A percentile compares a stretch with the other conserved stretches of the same genome.
Conservation (phyloP, 2,888 invertebrate species). For the Acholoe squamosa region DNA sequence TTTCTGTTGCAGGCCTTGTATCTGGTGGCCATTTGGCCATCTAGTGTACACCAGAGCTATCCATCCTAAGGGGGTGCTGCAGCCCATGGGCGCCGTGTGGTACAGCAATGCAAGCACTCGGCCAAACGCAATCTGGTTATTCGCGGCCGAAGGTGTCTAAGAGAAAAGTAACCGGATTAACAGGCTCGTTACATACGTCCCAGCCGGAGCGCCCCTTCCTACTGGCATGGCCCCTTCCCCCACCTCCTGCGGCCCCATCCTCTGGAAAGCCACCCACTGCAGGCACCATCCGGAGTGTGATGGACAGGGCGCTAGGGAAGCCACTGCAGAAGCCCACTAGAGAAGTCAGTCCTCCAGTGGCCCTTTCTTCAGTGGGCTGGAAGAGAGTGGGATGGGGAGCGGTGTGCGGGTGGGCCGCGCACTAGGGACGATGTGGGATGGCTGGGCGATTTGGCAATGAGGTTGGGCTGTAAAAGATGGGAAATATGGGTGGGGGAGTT, state of each 20-base stretch:
- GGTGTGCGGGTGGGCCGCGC: neutral
- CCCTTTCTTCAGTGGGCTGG: neutral
- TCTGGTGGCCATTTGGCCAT: conserved; percentile 36
- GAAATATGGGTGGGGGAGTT: neutral
- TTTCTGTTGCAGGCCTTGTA: neutral
- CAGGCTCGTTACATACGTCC: conserved; percentile 42
- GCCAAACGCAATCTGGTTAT: conserved; percentile 9
- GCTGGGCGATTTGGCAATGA: neutral
- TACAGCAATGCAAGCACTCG: neutral
- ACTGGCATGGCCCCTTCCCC: neutral
- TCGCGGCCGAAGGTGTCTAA: conserved; percentile 32
- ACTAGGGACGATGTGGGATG: neutral
- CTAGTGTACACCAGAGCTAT: neutral
- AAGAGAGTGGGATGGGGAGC: neutral
- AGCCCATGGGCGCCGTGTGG: neutral
- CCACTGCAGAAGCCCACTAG: conserved; percentile 3
- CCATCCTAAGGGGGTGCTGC: neutral
- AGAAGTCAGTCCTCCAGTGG: neutral
- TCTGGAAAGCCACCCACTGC: neutral
- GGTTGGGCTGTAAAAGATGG: neutral
- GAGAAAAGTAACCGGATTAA: conserved; percentile 51
- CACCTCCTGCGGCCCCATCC: neutral
- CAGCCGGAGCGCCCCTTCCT: neutral
- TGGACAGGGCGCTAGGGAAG: conserved; percentile 32
- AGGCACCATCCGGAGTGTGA: neutral